These are phyloP conservation scores for Gambusia yucatana DNA, from an alignment of 2,797 vertebrate species.

Conservation along the genomic window DNA sequence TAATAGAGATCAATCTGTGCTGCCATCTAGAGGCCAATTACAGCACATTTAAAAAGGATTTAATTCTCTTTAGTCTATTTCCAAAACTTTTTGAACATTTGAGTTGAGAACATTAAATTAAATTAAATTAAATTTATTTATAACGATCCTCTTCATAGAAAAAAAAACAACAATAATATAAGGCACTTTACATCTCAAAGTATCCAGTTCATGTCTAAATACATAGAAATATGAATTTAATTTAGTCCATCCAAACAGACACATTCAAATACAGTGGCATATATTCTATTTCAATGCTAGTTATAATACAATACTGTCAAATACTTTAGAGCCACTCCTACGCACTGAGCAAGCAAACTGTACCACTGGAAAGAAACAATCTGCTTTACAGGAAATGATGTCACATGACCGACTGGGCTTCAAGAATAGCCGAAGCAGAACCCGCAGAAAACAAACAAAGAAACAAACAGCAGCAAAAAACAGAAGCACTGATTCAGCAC, in stretches of 20 bases:
- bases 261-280: neutral
- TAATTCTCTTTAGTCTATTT: neutral
- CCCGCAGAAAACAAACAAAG: neutral
- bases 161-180: neutral
- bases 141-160: neutral
- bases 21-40: constrained; percentile 61
- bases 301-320: neutral
- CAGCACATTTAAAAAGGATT: neutral
- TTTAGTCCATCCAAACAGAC: neutral
- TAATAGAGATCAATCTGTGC: constrained; percentile 10
- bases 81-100: neutral
- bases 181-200: neutral
- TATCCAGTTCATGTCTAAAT: neutral
- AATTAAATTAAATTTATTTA: neutral
- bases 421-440: neutral
- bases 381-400: neutral
- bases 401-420: neutral
- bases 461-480: neutral
- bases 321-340: neutral
- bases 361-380: neutral
- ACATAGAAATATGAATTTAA: neutral
- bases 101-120: neutral
- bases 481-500: neutral
- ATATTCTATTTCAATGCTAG: too few relatives aligned
- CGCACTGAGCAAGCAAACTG: neutral